Evolutionary conservation across 2,888 invertebrate species (phyloP), one percentile per base, ranked within the genome.

Genomic region (Calameuta idolon): DNA sequence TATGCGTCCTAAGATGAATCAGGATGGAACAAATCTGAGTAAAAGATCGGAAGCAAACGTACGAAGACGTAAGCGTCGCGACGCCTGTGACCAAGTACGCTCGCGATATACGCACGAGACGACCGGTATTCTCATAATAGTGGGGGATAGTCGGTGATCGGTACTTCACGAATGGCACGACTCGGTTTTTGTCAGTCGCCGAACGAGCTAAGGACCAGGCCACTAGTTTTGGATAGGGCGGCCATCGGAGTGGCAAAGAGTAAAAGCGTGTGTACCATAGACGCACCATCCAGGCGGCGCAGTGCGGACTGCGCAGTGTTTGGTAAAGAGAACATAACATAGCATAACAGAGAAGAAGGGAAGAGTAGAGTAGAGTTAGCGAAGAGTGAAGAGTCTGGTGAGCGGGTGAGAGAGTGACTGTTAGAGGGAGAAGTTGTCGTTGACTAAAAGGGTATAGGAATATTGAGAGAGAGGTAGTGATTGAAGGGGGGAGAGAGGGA

Each of bases 341-440:
- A 23, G 55, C 55, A 55, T 55, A 55, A 55, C 55, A 55, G 23
- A 23, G 23, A 33, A 55, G 23, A 69, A 40, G 34, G 77, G 77
- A 79, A 80, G 81, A 79, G 74, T 79, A 79, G 78, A 80, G 81
- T 34, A 79, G 79, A 80, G 76, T 40, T 78, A 80, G 80, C 75
- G 77, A 73, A 9, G 69, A 55, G 55, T 35, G 34, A 34, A 34
- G 69, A 77, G 68, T 34, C 69, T 55, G 69, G 11, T 69, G 71
- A 31, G 77, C 55, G 37, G 23, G 55, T 23, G 31, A 35, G 55
- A 31, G 37, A 75, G 75, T n/a, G 55, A 75, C 37, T 33, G 75
- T 30, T 33, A 33, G 30, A 74, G 35, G 35, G 69, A 73, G 75
- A 73, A 80, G 71, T 71, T 75, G 79, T 76, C 68, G 68, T 33